Base-by-base conservation (phyloP, 2,797 vertebrate species). In the Peromyscus aztecus region DNA sequence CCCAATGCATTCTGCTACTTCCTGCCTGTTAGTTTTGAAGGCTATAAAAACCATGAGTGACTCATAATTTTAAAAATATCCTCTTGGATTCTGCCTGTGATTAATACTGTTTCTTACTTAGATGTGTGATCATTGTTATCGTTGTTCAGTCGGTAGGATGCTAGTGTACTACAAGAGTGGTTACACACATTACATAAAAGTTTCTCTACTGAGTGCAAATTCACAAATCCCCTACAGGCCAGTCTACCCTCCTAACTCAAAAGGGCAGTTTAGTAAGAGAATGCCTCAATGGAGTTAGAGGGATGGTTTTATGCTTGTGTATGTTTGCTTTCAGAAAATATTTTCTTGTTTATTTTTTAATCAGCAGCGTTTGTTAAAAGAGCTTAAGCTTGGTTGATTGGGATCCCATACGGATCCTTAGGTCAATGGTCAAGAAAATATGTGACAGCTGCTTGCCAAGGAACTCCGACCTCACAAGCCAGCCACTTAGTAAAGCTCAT, bases 1-100 rank as follows among this genome's bases (percentile, higher is more conserved):
- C 7, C 34, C 59, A 78, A 10, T 40, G 49, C 4, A 82, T 67
- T 67, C 4, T 23, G 43, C 37, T 11, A 83, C 29, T 84, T 1
- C 46, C 59, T 24, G 65, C 9, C 8, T 71, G 27, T 81, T 88
- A 76, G 65, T 34, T 84, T 84, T 67, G 91, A 94, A 95, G 31
- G 49, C 49, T 55, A 78, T 23, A 55, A n/a, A 52, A 96, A 71
- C 46, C 23, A 87, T 6, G 27, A 37, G 27, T 90, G 34, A 21
- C 78, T 83, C 94, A 46, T 90, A 59, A 87, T 95, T 95, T 96
- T 89, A 89, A 96, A 94, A 94, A 31, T 93, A 69, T 31, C 49
- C 93, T 83, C 61, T 57, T 91, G 29, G 6, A 14, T 40, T 93
- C 77, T 91, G 27, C 40, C 37, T 37, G 75, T 55, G 55, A 71